Evolutionary conservation across 2,888 invertebrate species (phyloP), one percentile per base, ranked within the genome.

Genomic region (Trichopoda pennipes): DNA sequence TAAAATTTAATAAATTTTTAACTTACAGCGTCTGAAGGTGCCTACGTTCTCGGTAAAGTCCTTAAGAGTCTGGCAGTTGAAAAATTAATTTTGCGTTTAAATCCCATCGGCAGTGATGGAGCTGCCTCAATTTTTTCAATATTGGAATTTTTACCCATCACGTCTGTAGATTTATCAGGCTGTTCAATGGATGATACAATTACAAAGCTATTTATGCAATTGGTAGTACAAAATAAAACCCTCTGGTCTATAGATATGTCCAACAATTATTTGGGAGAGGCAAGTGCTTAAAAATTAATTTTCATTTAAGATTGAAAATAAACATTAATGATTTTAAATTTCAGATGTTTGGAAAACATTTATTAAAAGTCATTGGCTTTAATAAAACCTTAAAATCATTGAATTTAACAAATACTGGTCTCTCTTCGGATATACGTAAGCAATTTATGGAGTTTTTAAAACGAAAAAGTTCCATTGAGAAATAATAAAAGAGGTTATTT

Each of bases 21-120:
- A 32, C 38, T 53, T 55, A 35, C 0, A 90, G 90, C 90, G 19
- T 86, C 89, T 17, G 90, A 91, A 60, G 90, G 91, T 35, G 90
- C 91, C 44, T 87, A 88, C 16, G 70, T 86, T 10, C 84, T 91
- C 0, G 89, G 90, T 49, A 87, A 88, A 55, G 87, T 88, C 2
- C 70, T 91, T 3, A 83, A 85, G 21, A 86, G 85, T 8, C 87
- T 89, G 8, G 80, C 86, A 0, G 80, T 91, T 7, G 85, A 88
- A 55, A 85, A 86, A 12, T 81, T 91, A 2, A 85, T 90, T 28
- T 49, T 91, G 2, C 87, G 90, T 4, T 72, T 91, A 21, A 91
- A 91, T 87, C 91, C 91, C n/a, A 90, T 91, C 35, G 87, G 88
- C 53, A 89, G 90, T 16, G 91, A 91, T 75, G 91, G 91, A 2